Base-by-base conservation (phyloP, 2,888 invertebrate species). In the Acleris holmiana region DNA sequence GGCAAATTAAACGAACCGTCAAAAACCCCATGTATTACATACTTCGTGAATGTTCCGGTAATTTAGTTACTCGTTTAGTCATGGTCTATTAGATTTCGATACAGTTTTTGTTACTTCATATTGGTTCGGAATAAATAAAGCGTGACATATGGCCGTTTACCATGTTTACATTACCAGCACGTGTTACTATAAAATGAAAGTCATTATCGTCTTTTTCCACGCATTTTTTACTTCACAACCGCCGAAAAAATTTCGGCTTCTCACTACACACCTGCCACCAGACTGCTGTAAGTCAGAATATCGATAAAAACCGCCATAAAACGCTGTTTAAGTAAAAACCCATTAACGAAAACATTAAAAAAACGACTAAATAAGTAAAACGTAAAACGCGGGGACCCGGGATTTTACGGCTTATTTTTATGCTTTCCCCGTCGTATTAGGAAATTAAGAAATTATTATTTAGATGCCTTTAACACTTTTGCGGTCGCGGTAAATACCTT, bases 1-100 rank as follows among this genome's bases (percentile, higher is more conserved):
- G 82, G 78, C 82, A 84, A 88, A 89, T 53, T 40, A 55, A 55
- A 55, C 88, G 87, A 88, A 88, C 82, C 88, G 85, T 85, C 82
- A 82, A 88, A 85, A 87, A 86, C 84, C 69, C 73, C 79, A 75
- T 83, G 85, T 86, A 85, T 79, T 82, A 84, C 75, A 74, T 69
- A 75, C 78, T 77, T 77, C 73, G 67, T 70, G 67, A 72, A 71
- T 76, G 76, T 75, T 77, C 77, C 77, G 75, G 72, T 75, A 78
- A 78, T 83, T 82, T 80, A 75, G 78, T 78, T 76, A 75, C 75
- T 76, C 73, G 77, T 83, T 86, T 83, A 82, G 88, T 85, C 81
- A 78, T 84, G 85, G 80, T 74, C 83, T 80, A 86, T 91, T 89
- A 84, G 74, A 65, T 46, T 35, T 50, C 21, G 65, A 59, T 54